phyloP scores from a whole-genome alignment of 2,888 invertebrate species.

The Drosophila acutilabella region DNA sequence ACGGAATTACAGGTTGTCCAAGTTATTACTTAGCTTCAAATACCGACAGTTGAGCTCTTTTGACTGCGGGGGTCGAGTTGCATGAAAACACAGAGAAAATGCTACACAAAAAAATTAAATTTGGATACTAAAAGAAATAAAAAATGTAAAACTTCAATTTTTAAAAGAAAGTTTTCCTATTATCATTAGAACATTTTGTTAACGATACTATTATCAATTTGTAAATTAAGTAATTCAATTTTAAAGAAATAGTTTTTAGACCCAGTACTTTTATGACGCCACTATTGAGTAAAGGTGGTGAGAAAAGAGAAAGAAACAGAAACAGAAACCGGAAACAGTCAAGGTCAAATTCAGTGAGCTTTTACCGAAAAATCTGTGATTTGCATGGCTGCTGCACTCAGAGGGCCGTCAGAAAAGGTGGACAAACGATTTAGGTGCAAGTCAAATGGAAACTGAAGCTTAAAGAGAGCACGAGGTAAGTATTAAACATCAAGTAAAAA shows the following conservation, averaged over 20 bases:
- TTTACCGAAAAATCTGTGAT: neutral
- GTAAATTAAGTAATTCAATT: too few species aligned
- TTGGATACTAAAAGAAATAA: neutral
- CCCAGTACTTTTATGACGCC: too few species aligned
- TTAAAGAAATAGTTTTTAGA: too few species aligned
- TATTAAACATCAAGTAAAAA: conserved; percentile 12
- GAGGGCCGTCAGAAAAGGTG: neutral
- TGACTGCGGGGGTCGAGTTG: neutral
- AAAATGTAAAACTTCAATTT: neutral
- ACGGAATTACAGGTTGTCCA: conserved; percentile 36
- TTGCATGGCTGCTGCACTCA: neutral
- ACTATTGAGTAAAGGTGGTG: too few species aligned
- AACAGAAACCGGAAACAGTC: too few species aligned
- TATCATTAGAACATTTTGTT: too few species aligned
- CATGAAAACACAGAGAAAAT: neutral
- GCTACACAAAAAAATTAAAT: neutral
- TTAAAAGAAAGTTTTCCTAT: too few species aligned
- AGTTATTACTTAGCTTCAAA: conserved; percentile 41
- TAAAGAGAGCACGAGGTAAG: neutral
- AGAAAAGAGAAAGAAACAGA: too few species aligned
- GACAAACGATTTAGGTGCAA: neutral
- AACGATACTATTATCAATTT: too few species aligned
- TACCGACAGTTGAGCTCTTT: conserved; percentile 17
- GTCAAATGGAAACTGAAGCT: conserved; percentile 2
- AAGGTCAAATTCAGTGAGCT: neutral